Evolutionary conservation across 1,140 invertebrate species (phyloP).

Genomic region (Drosophila willistoni): DNA sequence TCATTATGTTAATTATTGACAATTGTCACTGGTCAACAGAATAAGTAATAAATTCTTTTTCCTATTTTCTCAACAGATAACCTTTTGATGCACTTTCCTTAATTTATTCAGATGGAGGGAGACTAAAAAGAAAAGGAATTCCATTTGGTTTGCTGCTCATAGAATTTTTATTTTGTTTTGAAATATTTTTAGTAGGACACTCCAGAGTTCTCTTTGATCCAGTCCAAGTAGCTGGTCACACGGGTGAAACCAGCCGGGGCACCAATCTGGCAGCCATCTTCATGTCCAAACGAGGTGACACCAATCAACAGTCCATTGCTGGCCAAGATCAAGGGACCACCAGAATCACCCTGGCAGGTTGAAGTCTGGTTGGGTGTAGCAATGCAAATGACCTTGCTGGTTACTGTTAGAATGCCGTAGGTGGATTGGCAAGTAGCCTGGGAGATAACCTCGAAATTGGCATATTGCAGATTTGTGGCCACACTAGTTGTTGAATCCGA

Average conservation of each 20-base stretch:
- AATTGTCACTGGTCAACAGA: constrained; percentile 56
- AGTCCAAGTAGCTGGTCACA: constrained; percentile 81
- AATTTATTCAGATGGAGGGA: constrained; percentile 35
- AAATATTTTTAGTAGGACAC: background rate
- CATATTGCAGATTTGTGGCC: constrained; percentile 30
- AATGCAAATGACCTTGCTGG: constrained; percentile 36
- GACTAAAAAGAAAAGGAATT: background rate
- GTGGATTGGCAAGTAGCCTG: constrained; percentile 18
- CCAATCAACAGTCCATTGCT: constrained; percentile 61
- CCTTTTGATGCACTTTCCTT: constrained; percentile 51
- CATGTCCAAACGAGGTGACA: constrained; percentile 81
- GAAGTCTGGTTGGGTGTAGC: constrained; percentile 33
- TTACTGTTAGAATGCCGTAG: accelerated
- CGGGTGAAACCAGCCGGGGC: constrained; percentile 82
- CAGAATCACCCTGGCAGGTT: constrained; percentile 47
- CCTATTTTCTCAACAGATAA: constrained; percentile 45
- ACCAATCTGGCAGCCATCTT: constrained; percentile 77
- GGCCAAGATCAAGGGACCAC: constrained; percentile 42
- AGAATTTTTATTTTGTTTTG: background rate
- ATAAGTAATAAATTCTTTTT: constrained; percentile 50
- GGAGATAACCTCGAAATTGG: constrained; percentile 27
- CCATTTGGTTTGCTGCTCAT: background rate
- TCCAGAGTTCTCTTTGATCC: constrained; percentile 46
- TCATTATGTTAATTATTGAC: constrained; percentile 82
- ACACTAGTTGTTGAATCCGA: constrained; percentile 26